Evolutionary conservation across 2,888 invertebrate species (phyloP).

Genomic region (Candidula unifasciata): DNA sequence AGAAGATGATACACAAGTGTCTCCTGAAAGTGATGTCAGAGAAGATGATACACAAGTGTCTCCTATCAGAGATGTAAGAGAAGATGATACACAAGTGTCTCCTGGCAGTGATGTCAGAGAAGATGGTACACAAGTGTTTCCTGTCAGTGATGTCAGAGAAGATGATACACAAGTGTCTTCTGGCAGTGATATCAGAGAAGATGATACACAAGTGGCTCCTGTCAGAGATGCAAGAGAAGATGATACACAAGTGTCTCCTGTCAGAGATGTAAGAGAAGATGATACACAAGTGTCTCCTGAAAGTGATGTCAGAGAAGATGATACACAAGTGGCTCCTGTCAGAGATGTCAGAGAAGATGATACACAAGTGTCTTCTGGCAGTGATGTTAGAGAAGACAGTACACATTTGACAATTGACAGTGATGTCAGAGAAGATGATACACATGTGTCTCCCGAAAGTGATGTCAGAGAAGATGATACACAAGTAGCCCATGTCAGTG

Average conservation of each 20-base stretch:
- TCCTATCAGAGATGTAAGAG: background rate
- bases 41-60: background rate
- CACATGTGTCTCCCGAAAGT: background rate
- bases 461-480: background rate
- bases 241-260: background rate
- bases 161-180: background rate
- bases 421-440: background rate
- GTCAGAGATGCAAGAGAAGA: background rate
- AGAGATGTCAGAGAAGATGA: background rate
- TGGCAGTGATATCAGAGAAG: background rate
- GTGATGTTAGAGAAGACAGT: background rate
- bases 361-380: background rate
- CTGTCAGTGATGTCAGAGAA: constrained; percentile 1
- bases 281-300: background rate
- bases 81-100: background rate
- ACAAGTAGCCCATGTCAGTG: background rate
- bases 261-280: background rate
- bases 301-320: background rate
- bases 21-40: background rate
- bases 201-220: background rate
- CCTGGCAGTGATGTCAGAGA: background rate
- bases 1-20: background rate
- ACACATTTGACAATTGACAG: too few species aligned
- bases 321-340: background rate
- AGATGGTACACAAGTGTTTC: background rate